Percentiles rank a stretch among this genome's conserved stretches.
Evolutionary conservation across 1,140 invertebrate species (phyloP).

Genomic region (Akabosia matsudoensis): DNA sequence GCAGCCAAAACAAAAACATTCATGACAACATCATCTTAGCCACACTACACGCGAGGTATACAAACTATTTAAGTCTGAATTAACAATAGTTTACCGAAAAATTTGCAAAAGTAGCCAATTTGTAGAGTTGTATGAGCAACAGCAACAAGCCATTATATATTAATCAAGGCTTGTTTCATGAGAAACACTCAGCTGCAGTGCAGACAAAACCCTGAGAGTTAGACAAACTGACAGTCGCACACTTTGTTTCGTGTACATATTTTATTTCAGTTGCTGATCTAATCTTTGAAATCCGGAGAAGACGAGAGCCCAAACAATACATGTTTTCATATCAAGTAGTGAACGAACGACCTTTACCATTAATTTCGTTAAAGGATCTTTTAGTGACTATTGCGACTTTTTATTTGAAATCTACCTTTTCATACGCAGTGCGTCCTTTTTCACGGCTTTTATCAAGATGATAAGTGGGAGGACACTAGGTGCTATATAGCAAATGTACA

Average conservation of each 20-base stretch:
- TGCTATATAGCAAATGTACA: background rate
- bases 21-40: no score
- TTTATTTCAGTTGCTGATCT: conserved; percentile 9
- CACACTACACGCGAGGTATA: no score
- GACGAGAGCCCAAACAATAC: no score
- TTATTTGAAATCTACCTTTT: background rate
- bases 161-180: background rate
- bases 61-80: no score
- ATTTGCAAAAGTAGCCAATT: no score
- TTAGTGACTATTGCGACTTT: background rate
- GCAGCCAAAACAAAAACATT: no score
- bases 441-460: background rate
- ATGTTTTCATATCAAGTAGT: no score
- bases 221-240: background rate
- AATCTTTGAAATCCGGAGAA: background rate
- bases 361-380: no score
- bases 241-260: background rate
- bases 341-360: no score
- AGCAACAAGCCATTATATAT: no score
- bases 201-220: background rate
- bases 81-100: no score
- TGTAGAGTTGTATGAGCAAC: no score
- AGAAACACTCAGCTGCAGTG: background rate
- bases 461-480: background rate
- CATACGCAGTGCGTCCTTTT: background rate